phyloP scores from a whole-genome alignment of 1,140 invertebrate genomes.

The Lucilia cuprina region DNA sequence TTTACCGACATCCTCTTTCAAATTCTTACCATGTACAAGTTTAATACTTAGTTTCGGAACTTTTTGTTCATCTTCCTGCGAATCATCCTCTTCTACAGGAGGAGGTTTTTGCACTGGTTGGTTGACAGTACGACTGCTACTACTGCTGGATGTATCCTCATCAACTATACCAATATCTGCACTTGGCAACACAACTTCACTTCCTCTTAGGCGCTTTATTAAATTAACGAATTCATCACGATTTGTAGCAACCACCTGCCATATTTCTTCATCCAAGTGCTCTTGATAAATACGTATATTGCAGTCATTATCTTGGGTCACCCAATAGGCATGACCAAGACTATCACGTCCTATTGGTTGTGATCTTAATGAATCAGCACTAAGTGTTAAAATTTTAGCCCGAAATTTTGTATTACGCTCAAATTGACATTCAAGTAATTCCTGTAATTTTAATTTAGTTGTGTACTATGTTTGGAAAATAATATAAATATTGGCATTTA shows the following conservation, averaged over 20 bases:
- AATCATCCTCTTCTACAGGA: constrained; percentile 54
- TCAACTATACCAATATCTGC: constrained; percentile 67
- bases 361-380: constrained; percentile 79
- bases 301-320: constrained; percentile 85
- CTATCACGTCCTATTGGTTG: constrained; percentile 90
- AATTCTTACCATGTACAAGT: constrained; percentile 44
- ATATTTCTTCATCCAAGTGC: constrained; percentile 94
- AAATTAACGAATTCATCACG: constrained; percentile 77
- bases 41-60: constrained; percentile 60
- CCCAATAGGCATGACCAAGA: constrained; percentile 91
- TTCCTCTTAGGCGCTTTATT: constrained; percentile 74
- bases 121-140: constrained; percentile 43
- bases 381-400: constrained; percentile 83
- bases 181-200: constrained; percentile 68
- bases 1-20: constrained; percentile 40
- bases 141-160: constrained; percentile 72
- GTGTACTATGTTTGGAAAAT: not conserved
- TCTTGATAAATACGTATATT: constrained; percentile 93
- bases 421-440: constrained; percentile 92
- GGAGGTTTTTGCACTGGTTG: constrained; percentile 45
- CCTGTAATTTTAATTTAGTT: constrained; percentile 66
- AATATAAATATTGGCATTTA: constrained; percentile 47
- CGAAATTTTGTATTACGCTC: constrained; percentile 94
- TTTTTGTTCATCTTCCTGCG: constrained; percentile 42
- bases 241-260: constrained; percentile 90